Conservation (phyloP, 2,797 vertebrate genomes). For the Phalloptychus januarius region DNA sequence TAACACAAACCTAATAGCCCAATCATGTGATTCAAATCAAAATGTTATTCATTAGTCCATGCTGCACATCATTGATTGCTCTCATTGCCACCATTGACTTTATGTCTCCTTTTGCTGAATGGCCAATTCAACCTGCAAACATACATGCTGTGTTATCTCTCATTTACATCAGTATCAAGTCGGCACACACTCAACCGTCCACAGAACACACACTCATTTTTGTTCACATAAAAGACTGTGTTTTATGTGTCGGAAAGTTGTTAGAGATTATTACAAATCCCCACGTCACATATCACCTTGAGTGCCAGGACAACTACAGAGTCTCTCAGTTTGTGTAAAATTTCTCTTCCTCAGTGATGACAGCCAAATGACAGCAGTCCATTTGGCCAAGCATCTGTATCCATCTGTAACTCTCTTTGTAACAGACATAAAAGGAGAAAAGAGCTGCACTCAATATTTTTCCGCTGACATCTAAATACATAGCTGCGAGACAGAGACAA, state of each 20-base stretch:
- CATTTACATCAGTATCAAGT: conserved; percentile 17
- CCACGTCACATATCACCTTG: neutral
- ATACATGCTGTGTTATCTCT: conserved; percentile 13
- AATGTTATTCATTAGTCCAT: conserved; percentile 39
- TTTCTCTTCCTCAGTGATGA: neutral
- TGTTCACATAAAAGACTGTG: neutral
- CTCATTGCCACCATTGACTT: conserved; percentile 54
- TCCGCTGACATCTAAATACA: neutral
- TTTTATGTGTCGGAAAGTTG: neutral
- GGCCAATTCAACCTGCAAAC: conserved; percentile 26
- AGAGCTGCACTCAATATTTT: conserved; percentile 2
- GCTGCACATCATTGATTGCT: conserved; percentile 31
- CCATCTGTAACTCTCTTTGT: neutral
- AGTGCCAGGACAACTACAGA: neutral
- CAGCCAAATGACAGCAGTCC: conserved; percentile 3
- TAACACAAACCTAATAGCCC: conserved; percentile 26
- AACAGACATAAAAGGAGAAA: neutral
- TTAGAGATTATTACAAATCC: conserved; percentile 1
- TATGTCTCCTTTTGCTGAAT: conserved; percentile 42
- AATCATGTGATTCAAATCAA: conserved; percentile 43
- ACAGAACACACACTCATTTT: neutral
- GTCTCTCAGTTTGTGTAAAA: neutral
- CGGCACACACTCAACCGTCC: neutral
- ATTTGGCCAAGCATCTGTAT: neutral
- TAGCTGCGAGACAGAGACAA: neutral